Conservation (phyloP, 2,888 invertebrate species). For the Odontomyia ornata region DNA sequence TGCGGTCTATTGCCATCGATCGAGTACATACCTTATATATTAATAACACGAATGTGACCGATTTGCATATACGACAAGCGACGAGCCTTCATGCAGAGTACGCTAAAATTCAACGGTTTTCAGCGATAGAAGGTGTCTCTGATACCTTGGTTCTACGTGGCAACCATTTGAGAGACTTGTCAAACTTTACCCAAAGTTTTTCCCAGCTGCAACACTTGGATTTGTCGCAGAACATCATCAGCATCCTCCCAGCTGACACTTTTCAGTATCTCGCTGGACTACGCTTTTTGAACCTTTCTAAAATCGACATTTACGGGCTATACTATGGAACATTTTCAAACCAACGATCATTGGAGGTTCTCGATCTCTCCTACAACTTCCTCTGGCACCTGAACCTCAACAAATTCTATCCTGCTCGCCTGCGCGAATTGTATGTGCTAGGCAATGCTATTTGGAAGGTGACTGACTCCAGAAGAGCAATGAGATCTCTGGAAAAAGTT, state of each 20-base stretch:
- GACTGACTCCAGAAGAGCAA: background rate
- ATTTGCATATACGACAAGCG: background rate
- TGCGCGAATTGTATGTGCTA: slow-evolving; percentile 21
- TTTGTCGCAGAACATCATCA: slow-evolving; percentile 12
- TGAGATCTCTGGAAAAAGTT: slow-evolving; percentile 11
- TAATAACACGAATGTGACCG: slow-evolving; percentile 19
- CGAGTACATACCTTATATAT: background rate
- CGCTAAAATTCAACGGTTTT: slow-evolving; percentile 1
- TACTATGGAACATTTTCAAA: slow-evolving; percentile 27
- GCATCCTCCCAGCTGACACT: background rate
- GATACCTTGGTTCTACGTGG: slow-evolving; percentile 1
- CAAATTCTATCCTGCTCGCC: slow-evolving; percentile 16
- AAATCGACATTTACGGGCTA: slow-evolving; percentile 8
- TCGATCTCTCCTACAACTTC: slow-evolving; percentile 20
- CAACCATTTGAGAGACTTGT: background rate
- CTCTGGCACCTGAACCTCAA: slow-evolving; percentile 28
- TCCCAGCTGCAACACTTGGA: background rate
- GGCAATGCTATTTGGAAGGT: slow-evolving; percentile 35
- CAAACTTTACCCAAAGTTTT: background rate
- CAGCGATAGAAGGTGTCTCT: background rate
- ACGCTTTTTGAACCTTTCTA: slow-evolving; percentile 3
- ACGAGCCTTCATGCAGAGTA: slow-evolving; percentile 14
- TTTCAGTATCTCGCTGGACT: background rate
- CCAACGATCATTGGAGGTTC: slow-evolving; percentile 19
- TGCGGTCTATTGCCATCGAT: background rate